phyloP scores from a whole-genome alignment of 2,888 invertebrate genomes.

The Megamerina dolium region DNA sequence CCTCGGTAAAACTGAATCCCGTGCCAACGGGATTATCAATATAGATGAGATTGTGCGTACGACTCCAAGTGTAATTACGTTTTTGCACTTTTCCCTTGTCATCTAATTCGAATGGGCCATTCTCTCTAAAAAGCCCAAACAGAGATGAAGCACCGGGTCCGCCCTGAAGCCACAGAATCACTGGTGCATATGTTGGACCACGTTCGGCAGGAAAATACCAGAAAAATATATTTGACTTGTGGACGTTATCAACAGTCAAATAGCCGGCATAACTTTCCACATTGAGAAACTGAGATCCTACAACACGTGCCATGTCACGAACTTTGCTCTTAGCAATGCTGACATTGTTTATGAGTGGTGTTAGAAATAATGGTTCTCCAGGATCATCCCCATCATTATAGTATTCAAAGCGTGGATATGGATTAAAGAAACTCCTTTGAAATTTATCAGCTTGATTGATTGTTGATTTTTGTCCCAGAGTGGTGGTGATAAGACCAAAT shows the following conservation, averaged over 20 bases:
- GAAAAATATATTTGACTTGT: constrained; percentile 80
- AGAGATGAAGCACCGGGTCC: constrained; percentile 78
- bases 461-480: too few species aligned
- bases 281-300: constrained; percentile 42
- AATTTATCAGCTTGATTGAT: too few species aligned
- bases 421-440: constrained; percentile 43
- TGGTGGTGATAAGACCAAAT: too few species aligned
- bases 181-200: constrained; percentile 56
- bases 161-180: constrained; percentile 79
- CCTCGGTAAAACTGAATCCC: constrained; percentile 82
- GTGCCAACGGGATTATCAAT: constrained; percentile 92
- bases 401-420: constrained; percentile 41
- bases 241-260: constrained; percentile 72
- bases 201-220: constrained; percentile 80
- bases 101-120: constrained; percentile 66
- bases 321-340: constrained; percentile 49
- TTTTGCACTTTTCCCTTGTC: constrained; percentile 47
- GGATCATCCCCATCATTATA: constrained; percentile 42
- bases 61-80: constrained; percentile 74
- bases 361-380: constrained; percentile 50
- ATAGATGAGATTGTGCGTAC: constrained; percentile 71
- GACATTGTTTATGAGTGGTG: constrained; percentile 40
- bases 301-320: constrained; percentile 37
- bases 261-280: constrained; percentile 58
- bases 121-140: constrained; percentile 75